Conservation (phyloP, 2,888 invertebrate species). For the Heliconius cydno region DNA sequence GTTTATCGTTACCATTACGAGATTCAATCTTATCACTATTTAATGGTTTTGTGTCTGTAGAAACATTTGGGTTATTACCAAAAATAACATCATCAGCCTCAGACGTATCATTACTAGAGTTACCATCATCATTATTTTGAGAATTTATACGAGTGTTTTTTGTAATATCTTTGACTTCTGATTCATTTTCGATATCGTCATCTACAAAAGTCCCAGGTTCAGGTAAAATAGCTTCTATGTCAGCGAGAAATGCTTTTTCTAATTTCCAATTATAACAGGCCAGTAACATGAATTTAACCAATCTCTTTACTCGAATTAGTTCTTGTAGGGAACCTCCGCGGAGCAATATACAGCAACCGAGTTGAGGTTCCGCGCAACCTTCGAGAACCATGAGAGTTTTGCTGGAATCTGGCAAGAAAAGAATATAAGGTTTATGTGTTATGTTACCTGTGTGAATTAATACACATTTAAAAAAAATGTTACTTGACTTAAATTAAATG, state of each 20-base stretch:
- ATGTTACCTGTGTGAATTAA: neutral
- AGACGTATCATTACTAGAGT: constrained; percentile 41
- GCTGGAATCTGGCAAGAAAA: constrained; percentile 73
- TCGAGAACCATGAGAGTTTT: constrained; percentile 98
- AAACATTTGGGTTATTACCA: constrained; percentile 33
- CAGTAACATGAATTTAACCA: constrained; percentile 91
- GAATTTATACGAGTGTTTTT: constrained; percentile 32
- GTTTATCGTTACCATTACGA: constrained; percentile 38
- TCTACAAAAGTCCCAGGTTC: constrained; percentile 74
- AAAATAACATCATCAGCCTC: constrained; percentile 48
- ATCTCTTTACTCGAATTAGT: constrained; percentile 91
- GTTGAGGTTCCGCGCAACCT: constrained; percentile 91
- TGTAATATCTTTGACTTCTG: constrained; percentile 36
- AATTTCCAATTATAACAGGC: constrained; percentile 95
- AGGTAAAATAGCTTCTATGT: constrained; percentile 86
- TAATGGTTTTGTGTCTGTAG: constrained; percentile 27
- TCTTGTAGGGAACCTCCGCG: constrained; percentile 90
- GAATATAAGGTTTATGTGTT: neutral
- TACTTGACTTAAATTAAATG: too few relatives aligned
- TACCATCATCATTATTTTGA: constrained; percentile 37
- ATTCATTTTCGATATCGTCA: constrained; percentile 45
- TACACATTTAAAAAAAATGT: too few relatives aligned
- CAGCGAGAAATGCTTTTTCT: constrained; percentile 95
- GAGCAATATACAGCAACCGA: constrained; percentile 94
- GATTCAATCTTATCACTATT: constrained; percentile 33